Conservation (phyloP, 2,113 vertebrate species). For the Thamnophis sirtalis region DNA sequence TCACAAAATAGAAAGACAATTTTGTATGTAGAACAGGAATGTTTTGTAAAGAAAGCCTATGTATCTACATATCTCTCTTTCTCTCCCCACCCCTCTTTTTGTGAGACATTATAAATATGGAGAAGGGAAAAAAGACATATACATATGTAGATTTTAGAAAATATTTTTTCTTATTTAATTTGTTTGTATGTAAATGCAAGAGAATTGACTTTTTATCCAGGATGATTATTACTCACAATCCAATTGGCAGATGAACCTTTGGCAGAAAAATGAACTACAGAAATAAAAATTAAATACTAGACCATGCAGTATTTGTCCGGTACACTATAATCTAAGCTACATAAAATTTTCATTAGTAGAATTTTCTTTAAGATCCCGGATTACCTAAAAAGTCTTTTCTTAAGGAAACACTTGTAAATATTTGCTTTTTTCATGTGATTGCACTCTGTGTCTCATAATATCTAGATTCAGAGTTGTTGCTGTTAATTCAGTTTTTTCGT, state of each 20-base stretch:
- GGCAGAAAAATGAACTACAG: not conserved
- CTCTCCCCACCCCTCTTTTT: not conserved
- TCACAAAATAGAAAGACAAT: not conserved
- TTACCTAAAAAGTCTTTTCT: not conserved
- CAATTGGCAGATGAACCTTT: not conserved
- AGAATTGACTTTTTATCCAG: not conserved
- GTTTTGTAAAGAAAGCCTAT: not conserved
- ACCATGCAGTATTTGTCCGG: not conserved
- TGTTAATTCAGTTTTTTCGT: not conserved
- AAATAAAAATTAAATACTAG: not conserved
- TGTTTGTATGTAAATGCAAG: not conserved
- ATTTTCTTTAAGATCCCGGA: not conserved
- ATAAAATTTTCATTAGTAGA: not conserved
- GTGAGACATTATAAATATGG: not conserved
- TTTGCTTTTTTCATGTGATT: not conserved
- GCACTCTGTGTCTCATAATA: not conserved
- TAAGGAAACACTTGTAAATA: not conserved
- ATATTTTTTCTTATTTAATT: not conserved
- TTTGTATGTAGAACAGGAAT: not conserved
- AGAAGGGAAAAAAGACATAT: not conserved
- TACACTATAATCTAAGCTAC: not conserved
- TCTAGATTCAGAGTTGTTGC: not conserved
- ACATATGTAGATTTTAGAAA: not conserved
- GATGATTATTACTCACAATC: not conserved
- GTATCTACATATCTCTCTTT: not conserved